These are phyloP conservation scores for Limosa lapponica DNA, from an alignment of 2,797 vertebrate genomes.

Conservation along the genomic window DNA sequence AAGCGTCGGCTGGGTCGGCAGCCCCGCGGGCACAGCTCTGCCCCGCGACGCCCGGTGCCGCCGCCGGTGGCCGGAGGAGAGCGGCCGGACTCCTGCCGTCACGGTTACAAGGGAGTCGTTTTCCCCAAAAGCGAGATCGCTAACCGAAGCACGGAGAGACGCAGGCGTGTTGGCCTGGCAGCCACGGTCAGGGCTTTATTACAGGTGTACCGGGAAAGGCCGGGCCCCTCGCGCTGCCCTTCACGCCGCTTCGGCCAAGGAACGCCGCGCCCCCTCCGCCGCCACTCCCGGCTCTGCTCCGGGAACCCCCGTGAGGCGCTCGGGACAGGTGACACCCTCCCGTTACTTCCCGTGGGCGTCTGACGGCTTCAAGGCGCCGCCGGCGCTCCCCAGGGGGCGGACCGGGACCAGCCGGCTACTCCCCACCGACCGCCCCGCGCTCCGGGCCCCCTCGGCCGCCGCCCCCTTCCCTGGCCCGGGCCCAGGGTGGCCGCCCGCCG, in stretches of 20 bases:
- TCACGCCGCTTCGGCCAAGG: neutral
- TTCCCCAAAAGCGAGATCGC: neutral
- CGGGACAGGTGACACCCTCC: neutral
- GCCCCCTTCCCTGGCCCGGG: neutral
- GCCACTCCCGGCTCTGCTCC: rapidly evolving
- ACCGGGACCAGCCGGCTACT: neutral
- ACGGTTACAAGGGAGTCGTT: neutral
- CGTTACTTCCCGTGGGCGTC: neutral
- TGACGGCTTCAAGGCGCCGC: neutral
- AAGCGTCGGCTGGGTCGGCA: no score
- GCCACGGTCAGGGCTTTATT: neutral
- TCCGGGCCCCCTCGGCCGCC: neutral
- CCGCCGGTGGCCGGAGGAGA: neutral
- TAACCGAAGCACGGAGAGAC: neutral
- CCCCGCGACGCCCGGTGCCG: rapidly evolving
- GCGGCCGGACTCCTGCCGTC: neutral
- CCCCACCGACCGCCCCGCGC: no score
- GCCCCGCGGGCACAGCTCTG: neutral
- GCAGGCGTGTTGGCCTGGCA: rapidly evolving
- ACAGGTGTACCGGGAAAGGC: rapidly evolving
- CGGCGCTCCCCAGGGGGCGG: rapidly evolving
- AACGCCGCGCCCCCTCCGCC: neutral
- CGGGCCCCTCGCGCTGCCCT: neutral
- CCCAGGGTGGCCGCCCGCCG: neutral
- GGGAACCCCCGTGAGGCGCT: neutral